Percentiles rank a stretch among this genome's conserved stretches.
Evolutionary conservation across 2,113 vertebrate genomes (phyloP).

Genomic region (Sterna hirundo): DNA sequence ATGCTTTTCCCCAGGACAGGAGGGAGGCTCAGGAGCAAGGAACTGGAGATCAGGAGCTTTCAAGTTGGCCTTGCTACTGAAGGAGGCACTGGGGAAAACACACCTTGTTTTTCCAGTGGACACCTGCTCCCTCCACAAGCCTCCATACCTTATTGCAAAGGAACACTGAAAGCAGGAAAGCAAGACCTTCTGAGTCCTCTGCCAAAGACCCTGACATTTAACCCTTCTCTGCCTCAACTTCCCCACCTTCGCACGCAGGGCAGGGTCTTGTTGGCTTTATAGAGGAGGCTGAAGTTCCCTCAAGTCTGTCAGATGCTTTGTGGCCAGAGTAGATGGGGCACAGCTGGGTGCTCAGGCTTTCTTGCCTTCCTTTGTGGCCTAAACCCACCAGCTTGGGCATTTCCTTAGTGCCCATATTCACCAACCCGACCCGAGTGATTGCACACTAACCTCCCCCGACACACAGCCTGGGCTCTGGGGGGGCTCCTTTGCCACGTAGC

Average conservation of each 20-base stretch:
- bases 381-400: not conserved
- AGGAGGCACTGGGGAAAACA: not conserved
- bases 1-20: not conserved
- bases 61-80: not conserved
- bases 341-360: not conserved
- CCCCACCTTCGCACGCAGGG: rapidly evolving
- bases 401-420: not conserved
- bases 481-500: not conserved
- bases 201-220: not conserved
- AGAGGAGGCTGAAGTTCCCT: not conserved
- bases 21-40: not conserved
- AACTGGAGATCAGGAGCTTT: not conserved
- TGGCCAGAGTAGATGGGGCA: not conserved
- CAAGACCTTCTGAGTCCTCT: not conserved
- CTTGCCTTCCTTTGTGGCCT: not conserved
- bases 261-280: not conserved
- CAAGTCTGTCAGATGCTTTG: not conserved
- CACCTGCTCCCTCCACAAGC: not conserved
- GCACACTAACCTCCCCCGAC: rapidly evolving
- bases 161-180: not conserved
- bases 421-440: rapidly evolving
- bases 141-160: not conserved
- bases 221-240: not conserved
- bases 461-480: not conserved
- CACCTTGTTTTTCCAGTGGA: not conserved